These are phyloP conservation scores for Telmatochromis sp. DNA, from an alignment of 2,113 vertebrate species.

Conservation along the genomic window DNA sequence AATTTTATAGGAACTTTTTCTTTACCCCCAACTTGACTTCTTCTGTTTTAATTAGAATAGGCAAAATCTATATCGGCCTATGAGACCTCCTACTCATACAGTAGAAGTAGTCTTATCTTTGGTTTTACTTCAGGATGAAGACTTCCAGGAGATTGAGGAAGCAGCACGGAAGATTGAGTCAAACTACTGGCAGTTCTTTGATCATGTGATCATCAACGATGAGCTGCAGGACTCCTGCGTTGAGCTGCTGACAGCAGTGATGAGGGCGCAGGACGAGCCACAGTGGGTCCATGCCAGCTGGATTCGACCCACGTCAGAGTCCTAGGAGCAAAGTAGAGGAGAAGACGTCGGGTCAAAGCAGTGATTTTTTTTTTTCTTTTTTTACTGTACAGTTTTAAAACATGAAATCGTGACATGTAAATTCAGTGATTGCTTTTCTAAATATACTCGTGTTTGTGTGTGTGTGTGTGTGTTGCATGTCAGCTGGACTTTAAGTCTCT, in stretches of 20 bases:
- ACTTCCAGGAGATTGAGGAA: conserved; percentile 89
- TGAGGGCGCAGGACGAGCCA: conserved; percentile 81
- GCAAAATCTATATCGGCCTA: neutral
- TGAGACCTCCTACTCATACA: neutral
- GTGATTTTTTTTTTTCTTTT: neutral
- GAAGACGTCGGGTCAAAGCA: neutral
- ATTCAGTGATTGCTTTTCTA: neutral
- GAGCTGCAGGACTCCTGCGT: conserved; percentile 77
- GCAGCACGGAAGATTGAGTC: conserved; percentile 80
- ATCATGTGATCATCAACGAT: conserved; percentile 87
- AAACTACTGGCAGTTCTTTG: conserved; percentile 87
- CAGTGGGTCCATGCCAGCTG: conserved; percentile 91
- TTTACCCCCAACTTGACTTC: neutral
- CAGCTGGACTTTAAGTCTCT: neutral
- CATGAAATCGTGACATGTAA: neutral
- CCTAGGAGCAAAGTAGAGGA: conserved; percentile 20
- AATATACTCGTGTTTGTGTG: neutral
- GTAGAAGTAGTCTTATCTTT: neutral
- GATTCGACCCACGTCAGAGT: conserved; percentile 74
- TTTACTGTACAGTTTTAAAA: neutral
- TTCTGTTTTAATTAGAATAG: neutral
- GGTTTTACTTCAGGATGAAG: conserved; percentile 78
- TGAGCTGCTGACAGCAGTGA: conserved; percentile 75
- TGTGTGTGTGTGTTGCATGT: neutral
- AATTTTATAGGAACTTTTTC: neutral